Percentiles rank a stretch among this genome's conserved stretches.
Conservation (phyloP, 2,888 invertebrate genomes). For the Apoda limacodes region DNA sequence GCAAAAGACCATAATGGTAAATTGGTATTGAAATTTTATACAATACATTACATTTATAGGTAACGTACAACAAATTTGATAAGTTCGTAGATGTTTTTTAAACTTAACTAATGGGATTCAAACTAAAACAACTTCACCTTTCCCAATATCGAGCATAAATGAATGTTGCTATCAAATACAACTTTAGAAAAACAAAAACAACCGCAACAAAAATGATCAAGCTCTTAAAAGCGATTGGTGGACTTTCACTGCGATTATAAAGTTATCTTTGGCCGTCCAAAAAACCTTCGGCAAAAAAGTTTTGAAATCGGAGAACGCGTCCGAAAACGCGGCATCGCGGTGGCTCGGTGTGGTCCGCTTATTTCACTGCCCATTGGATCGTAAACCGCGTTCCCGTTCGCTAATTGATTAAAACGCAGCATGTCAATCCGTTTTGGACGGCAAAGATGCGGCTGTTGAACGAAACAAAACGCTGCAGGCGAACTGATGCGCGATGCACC, state of each 20-base stretch:
- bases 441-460: conserved; percentile 34
- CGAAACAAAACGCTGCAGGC: conserved; percentile 9
- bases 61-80: no score
- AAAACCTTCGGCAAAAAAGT: conserved; percentile 20
- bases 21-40: no score
- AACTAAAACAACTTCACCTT: no score
- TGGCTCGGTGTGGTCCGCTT: conserved; percentile 38
- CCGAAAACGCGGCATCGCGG: conserved; percentile 43
- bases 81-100: no score
- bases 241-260: conserved; percentile 43
- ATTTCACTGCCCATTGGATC: conserved; percentile 61
- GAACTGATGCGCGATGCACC: conserved; percentile 26
- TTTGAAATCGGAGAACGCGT: conserved; percentile 50
- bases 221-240: no score
- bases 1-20: no score
- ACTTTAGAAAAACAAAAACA: no score
- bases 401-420: conserved; percentile 69
- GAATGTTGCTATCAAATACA: no score
- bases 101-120: no score
- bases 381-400: conserved; percentile 48
- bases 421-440: conserved; percentile 45
- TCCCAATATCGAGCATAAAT: no score
- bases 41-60: no score
- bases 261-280: conserved; percentile 29
- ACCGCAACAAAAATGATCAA: no score